Evolutionary conservation across 2,888 invertebrate species (phyloP), one percentile per base, ranked within the genome.

Genomic region (Sipha maydis): DNA sequence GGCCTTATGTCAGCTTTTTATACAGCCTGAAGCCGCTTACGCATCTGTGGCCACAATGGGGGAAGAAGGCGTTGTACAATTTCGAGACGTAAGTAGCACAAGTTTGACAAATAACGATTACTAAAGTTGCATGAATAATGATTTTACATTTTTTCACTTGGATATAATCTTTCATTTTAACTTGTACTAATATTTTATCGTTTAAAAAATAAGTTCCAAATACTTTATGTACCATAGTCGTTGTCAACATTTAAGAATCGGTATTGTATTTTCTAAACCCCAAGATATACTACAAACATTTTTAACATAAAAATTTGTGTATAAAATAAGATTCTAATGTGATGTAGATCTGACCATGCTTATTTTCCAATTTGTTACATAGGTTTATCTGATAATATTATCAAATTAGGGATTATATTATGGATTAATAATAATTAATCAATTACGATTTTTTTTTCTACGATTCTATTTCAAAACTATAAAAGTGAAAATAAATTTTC

Each of bases 1-100:
- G 92, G 92, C 92, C 85, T 91, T 92, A 89, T 92, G 92, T 91
- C 94, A 94, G 91, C 92, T 94, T 89, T 94, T 94, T 91, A 92
- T 94, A 73, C 94, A 94, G 90, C 93, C 93, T 76, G 94, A 94
- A 91, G 93, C 94, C n/a, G 94, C 94, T 2, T 94, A 94, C 91
- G 92, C 93, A 76, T 94, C 94, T 91, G 93, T 94, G 34, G 93
- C 94, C 5, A 93, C 94, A 90, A 92, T 94, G 79, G 94, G 94
- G 71, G 94, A 94, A 91, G 92, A 94, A 19, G 94, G 94, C 73
- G 91, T 94, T 41, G 94, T 94, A 7, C 94, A 94, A 91, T 94
- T 94, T 91, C 92, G 94, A 91, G 94, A 94, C 92, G 94, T 94
- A 91, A 92, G 93, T 92, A 83, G 31, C 25, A 73, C 71, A 28